Evolutionary conservation across 2,888 invertebrate species (phyloP).

Genomic region (Stenodera caucasica): DNA sequence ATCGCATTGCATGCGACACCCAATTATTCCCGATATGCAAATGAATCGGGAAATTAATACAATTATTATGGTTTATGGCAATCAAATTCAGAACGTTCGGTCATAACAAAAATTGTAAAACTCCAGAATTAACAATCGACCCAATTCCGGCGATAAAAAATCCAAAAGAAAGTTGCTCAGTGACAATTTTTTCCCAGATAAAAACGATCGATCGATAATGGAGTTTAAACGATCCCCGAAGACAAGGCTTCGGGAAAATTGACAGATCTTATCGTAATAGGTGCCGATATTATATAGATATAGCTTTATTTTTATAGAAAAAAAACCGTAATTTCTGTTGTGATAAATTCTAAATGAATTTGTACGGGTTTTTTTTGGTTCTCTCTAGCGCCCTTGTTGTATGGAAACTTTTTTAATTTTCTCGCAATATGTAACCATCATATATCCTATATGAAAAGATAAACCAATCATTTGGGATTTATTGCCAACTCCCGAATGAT

Average conservation of each 20-base stretch:
- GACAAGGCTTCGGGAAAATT: too few species aligned
- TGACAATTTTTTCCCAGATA: too few species aligned
- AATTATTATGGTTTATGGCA: slow-evolving; percentile 12
- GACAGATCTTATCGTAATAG: too few species aligned
- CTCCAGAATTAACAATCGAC: not conserved
- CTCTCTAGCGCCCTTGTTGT: not conserved
- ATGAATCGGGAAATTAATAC: slow-evolving; percentile 23
- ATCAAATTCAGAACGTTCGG: not conserved
- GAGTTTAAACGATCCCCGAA: too few species aligned
- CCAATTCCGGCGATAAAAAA: not conserved
- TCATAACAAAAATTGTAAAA: not conserved
- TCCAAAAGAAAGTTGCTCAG: not conserved
- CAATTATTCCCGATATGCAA: slow-evolving; percentile 22
- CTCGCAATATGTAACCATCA: slow-evolving; percentile 13
- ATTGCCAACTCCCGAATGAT: slow-evolving; percentile 13
- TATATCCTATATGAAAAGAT: slow-evolving; percentile 13
- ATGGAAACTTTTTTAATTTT: slow-evolving; percentile 17
- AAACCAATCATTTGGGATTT: slow-evolving; percentile 17
- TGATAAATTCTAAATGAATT: too few species aligned
- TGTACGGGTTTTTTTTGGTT: too few species aligned
- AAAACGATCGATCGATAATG: too few species aligned
- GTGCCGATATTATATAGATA: too few species aligned
- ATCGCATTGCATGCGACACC: slow-evolving; percentile 9
- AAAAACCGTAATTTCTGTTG: too few species aligned
- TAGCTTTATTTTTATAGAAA: too few species aligned